These are phyloP conservation scores for Danaus melanippus DNA, from an alignment of 1,140 invertebrate genomes.

Conservation along the genomic window DNA sequence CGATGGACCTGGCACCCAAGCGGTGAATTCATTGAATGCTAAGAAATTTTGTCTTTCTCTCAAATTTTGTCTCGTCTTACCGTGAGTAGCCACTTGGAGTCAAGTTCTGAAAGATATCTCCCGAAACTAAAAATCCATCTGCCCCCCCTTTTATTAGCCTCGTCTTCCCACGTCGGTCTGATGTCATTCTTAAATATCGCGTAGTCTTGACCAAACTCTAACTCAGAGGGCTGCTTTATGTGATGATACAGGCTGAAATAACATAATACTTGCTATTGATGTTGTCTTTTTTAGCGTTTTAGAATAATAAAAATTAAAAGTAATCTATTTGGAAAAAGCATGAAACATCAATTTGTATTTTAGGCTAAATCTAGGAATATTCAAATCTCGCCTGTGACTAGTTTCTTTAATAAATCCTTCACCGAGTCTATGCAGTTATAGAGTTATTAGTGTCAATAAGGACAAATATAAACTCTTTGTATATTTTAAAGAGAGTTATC, in stretches of 20 bases:
- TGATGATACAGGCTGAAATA: slow-evolving; percentile 89
- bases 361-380: too few relatives aligned
- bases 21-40: too few relatives aligned
- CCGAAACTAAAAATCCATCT: slow-evolving; percentile 92
- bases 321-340: slow-evolving; percentile 1
- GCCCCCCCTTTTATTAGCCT: slow-evolving; percentile 85
- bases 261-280: not conserved
- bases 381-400: too few relatives aligned
- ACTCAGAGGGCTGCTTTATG: slow-evolving; percentile 90
- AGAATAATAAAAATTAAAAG: too few relatives aligned
- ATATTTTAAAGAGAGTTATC: too few relatives aligned
- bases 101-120: slow-evolving; percentile 79
- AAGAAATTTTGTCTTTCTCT: too few relatives aligned
- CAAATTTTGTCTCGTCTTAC: slow-evolving; percentile 68
- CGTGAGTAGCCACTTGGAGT: slow-evolving; percentile 94
- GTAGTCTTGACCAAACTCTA: slow-evolving; percentile 91
- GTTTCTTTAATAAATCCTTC: too few relatives aligned
- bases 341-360: not conserved
- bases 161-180: slow-evolving; percentile 98
- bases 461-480: too few relatives aligned
- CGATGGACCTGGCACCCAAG: too few relatives aligned
- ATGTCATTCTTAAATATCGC: slow-evolving; percentile 95
- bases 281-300: too few relatives aligned
- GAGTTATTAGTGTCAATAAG: too few relatives aligned
- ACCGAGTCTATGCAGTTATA: too few relatives aligned